A percentile compares a stretch with the other conserved stretches of the same genome.
Evolutionary conservation across 1,140 invertebrate genomes (phyloP).

Genomic region (Macrotrachela quadricornifera): DNA sequence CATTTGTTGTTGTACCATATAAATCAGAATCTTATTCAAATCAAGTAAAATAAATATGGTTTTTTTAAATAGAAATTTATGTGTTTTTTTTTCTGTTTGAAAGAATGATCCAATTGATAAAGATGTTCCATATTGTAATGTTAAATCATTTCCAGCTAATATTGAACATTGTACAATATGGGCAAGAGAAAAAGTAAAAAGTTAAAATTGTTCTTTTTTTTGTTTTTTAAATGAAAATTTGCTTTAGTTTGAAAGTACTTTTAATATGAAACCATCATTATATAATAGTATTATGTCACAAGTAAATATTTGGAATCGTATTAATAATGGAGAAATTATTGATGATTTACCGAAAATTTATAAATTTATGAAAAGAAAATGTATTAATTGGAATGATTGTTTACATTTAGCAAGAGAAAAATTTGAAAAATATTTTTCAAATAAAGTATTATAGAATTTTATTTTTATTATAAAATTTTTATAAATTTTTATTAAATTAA

Average conservation of each 20-base stretch:
- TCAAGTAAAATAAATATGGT: not conserved
- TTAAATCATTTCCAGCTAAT: conserved; percentile 29
- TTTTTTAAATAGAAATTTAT: not conserved
- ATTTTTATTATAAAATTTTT: not conserved
- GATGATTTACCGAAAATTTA: conserved; percentile 19
- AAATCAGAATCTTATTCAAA: conserved; percentile 6
- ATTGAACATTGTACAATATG: conserved; percentile 31
- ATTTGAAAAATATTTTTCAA: conserved; percentile 33
- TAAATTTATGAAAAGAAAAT: conserved; percentile 15
- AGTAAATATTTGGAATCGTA: conserved; percentile 12
- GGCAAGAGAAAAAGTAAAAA: conserved; percentile 28
- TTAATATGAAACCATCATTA: conserved; percentile 24
- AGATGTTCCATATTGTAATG: conserved; percentile 28
- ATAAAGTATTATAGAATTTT: conserved; percentile 22
- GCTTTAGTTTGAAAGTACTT: conserved; percentile 29
- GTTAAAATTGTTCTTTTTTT: not conserved
- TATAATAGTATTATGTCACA: conserved; percentile 24
- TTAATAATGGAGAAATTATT: conserved; percentile 14
- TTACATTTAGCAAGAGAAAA: conserved; percentile 21
- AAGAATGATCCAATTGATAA: conserved; percentile 26
- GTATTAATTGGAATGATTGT: conserved; percentile 19
- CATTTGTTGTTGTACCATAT: conserved; percentile 13
- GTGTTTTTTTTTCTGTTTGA: not conserved
- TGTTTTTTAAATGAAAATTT: conserved; percentile 11
- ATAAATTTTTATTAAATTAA: conserved; percentile 12